Base-by-base conservation (phyloP, 2,113 vertebrate species). In the Tragulus kanchil region DNA sequence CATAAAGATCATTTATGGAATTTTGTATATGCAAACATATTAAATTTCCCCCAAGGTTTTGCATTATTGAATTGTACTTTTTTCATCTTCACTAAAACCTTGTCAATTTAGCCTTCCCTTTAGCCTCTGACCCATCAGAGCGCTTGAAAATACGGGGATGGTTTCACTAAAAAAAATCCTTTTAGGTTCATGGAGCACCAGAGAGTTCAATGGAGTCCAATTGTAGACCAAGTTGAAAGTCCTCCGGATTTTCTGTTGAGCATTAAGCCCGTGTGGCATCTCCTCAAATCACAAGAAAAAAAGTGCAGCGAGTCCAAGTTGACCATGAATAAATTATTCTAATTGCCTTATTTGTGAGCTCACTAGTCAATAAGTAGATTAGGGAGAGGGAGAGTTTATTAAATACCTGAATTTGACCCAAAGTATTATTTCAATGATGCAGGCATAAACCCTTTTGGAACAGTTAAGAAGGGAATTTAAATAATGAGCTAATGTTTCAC, bases 381-480 rank as follows among this genome's bases (percentile, higher is more conserved):
- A 28, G 25, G 50, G 36, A 58, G 90, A 82, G 21, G 17, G 23
- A 75, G 88, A 59, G 73, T n/a, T 48, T 36, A 95, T 50, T 36
- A 71, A 89, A 65, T 71, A 75, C 50, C n/a, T 94, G 45, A 58
- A 94, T 88, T 90, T 73, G 19, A 77, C 62, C 75, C 13, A 13
- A 81, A 48, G 52, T 26, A n/a, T n/a, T n/a, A n/a, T n/a, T n/a
- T n/a, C n/a, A n/a, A n/a, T n/a, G n/a, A n/a, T n/a, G n/a, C n/a
- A n/a, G n/a, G n/a, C n/a, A n/a, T n/a, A n/a, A n/a, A n/a, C n/a
- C n/a, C n/a, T n/a, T n/a, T n/a, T n/a, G n/a, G n/a, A n/a, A n/a
- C n/a, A 91, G 61, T 48, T 62, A 97, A 96, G 23, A n/a, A 64
- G 91, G 83, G 8, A 50, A 67, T 92, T 97, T 97, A 97, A 92